Percentiles rank a stretch among this genome's conserved stretches.
These are phyloP conservation scores for Acrobasis suavella DNA, from an alignment of 2,888 invertebrate species.

Conservation along the genomic window DNA sequence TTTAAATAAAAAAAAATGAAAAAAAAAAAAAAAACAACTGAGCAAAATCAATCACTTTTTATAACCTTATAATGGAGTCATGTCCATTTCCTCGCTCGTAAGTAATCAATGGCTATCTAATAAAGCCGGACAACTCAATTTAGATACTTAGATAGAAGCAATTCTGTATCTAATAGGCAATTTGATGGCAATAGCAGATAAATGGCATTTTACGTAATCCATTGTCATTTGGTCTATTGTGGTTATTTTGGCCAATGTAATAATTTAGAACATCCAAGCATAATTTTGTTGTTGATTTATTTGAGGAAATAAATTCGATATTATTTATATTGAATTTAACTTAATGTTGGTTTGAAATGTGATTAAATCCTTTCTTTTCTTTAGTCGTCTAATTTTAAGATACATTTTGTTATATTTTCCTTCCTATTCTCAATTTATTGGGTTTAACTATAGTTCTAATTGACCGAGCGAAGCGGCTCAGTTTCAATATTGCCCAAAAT, in stretches of 20 bases:
- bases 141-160: background rate
- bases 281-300: background rate
- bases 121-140: conserved; percentile 1
- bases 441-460: too few relatives aligned
- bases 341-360: background rate
- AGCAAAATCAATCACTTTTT: background rate
- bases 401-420: too few relatives aligned
- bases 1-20: too few relatives aligned
- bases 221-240: background rate
- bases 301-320: background rate
- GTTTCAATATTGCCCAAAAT: too few relatives aligned
- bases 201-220: conserved; percentile 1
- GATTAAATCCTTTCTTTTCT: too few relatives aligned
- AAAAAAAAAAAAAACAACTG: too few relatives aligned
- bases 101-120: conserved; percentile 4
- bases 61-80: background rate
- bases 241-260: background rate
- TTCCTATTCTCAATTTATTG: too few relatives aligned
- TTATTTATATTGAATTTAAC: background rate
- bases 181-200: conserved; percentile 10
- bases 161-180: conserved; percentile 5
- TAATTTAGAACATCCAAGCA: background rate
- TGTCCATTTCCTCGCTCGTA: background rate
- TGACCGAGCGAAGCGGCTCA: too few relatives aligned
- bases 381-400: too few relatives aligned